A percentile compares a stretch with the other conserved stretches of the same genome.
Evolutionary conservation across 1,140 invertebrate genomes (phyloP).

Genomic region (Galendromus occidentalis): DNA sequence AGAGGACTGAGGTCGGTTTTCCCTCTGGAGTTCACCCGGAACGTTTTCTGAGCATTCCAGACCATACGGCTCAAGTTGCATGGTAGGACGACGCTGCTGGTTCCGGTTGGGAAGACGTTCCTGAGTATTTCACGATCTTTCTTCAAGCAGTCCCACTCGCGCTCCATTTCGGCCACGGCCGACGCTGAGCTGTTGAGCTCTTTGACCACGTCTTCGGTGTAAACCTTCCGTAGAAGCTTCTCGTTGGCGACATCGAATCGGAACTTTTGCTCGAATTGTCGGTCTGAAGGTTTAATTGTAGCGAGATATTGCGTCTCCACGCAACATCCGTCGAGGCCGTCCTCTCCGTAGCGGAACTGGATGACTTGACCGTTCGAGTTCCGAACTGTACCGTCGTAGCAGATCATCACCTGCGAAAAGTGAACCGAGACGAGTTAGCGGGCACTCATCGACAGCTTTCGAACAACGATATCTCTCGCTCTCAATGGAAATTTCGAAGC

Average conservation of each 20-base stretch:
- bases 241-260: conserved; percentile 92
- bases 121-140: conserved; percentile 66
- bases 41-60: conserved; percentile 99
- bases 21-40: conserved; percentile 83
- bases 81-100: conserved; percentile 61
- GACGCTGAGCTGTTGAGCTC: conserved; percentile 78
- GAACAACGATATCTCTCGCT: too few relatives aligned
- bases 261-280: conserved; percentile 84
- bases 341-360: conserved; percentile 93
- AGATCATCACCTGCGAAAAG: conserved; percentile 51
- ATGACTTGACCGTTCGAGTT: conserved; percentile 91
- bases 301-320: conserved; percentile 91
- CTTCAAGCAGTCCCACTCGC: conserved; percentile 81
- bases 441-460: too few relatives aligned
- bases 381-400: conserved; percentile 86
- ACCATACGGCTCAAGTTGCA: conserved; percentile 97
- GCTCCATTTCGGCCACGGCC: conserved; percentile 71
- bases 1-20: conserved; percentile 84
- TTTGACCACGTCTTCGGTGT: conserved; percentile 82
- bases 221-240: conserved; percentile 52
- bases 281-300: conserved; percentile 84
- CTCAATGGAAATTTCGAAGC: too few relatives aligned
- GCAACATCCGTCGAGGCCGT: conserved; percentile 79
- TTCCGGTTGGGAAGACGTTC: conserved; percentile 42
- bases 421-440: not conserved